Base-by-base conservation (phyloP, 2,797 vertebrate species). In the Acanthurus tractus region DNA sequence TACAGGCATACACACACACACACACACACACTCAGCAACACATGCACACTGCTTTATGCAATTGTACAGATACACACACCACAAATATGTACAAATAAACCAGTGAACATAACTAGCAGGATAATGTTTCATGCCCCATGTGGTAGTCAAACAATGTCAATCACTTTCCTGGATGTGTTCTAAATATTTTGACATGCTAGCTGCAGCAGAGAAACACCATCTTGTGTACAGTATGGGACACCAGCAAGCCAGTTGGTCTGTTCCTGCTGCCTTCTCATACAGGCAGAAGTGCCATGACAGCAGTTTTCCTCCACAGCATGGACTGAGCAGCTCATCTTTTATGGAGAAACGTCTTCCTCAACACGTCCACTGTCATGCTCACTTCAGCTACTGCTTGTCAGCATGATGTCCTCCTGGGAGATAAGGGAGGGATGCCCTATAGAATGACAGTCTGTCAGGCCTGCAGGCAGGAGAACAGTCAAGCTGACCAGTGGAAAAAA, bases 311-410 rank as follows among this genome's bases (percentile, higher is more conserved):
- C 75, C 65, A 20, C 56, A 67, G 64, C 55, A 45, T 74, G 78
- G 87, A 85, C 79, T 1, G 56, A 50, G 36, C 59, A 56, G 67
- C 74, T 81, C 63, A n/a, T 76, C 61, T 78, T 84, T 81, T 56
- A 65, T 53, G 65, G 76, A 76, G 77, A 79, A 91, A 91, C 86
- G 89, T 89, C 85, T 89, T 82, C 82, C 82, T 88, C 85, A 83
- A 88, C 88, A 85, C 59, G 61, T 86, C 87, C 74, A 64, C 79
- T 84, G 89, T 89, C 87, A 85, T 82, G 85, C 85, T 69, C 82
- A 80, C 80, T 89, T 89, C 88, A 88, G 89, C 89, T 80, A 46
- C 48, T 79, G 82, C 90, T 83, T 90, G 88, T 87, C 87, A 91
- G 86, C 63, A 70, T 79, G 78, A 83, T 90, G 63, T 81, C 85